A percentile compares a stretch with the other conserved stretches of the same genome.
These are phyloP conservation scores for Drosophila pegasa DNA, from an alignment of 2,888 invertebrate species.

Conservation along the genomic window DNA sequence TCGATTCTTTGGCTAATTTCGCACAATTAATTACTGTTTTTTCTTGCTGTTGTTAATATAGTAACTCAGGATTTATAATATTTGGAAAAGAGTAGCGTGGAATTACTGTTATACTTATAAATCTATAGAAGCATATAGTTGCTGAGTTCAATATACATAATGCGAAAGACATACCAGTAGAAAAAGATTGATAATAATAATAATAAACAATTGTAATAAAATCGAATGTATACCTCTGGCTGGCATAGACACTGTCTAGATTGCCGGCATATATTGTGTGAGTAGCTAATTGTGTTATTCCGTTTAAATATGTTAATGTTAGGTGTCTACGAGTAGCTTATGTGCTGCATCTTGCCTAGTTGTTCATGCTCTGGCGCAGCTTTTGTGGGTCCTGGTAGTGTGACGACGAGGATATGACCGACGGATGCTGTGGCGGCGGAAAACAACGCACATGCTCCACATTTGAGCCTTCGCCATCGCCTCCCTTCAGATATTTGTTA, in stretches of 20 bases:
- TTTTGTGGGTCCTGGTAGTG: conserved; percentile 88
- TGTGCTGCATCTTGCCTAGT: conserved; percentile 65
- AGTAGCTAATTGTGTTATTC: conserved; percentile 29
- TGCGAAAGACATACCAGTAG: conserved; percentile 28
- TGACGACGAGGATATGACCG: conserved; percentile 86
- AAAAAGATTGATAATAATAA: conserved; percentile 1
- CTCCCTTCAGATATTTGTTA: conserved; percentile 96
- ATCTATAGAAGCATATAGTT: conserved; percentile 60
- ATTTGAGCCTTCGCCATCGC: conserved; percentile 92
- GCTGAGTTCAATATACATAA: conserved; percentile 62
- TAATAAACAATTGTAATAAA: conserved; percentile 60
- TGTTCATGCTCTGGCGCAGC: conserved; percentile 85
- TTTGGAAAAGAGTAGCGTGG: conserved; percentile 39
- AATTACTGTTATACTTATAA: conserved; percentile 41
- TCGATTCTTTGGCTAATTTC: conserved; percentile 77
- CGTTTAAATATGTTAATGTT: conserved; percentile 55
- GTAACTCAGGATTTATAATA: conserved; percentile 37
- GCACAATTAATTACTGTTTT: conserved; percentile 37
- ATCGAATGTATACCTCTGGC: conserved; percentile 60
- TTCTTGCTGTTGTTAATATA: conserved; percentile 15
- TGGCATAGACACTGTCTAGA: conserved; percentile 1
- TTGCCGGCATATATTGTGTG: conserved; percentile 35
- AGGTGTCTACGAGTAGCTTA: conserved; percentile 51
- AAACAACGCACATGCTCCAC: conserved; percentile 99
- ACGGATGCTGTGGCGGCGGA: conserved; percentile 95